phyloP scores from a whole-genome alignment of 2,888 invertebrate species.

The Plebejus anna region DNA sequence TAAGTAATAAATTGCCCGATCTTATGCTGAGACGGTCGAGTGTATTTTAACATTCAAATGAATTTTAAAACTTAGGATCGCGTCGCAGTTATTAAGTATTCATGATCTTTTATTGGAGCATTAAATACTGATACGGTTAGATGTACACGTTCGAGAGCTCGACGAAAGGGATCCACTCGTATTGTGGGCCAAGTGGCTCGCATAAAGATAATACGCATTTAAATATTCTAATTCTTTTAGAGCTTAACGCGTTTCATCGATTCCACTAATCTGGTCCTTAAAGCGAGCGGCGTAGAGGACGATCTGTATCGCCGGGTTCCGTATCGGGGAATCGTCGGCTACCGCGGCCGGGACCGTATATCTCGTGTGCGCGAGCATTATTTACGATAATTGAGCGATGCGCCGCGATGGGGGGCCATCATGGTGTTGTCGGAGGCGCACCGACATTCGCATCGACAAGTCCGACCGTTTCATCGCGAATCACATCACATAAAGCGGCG shows the following conservation, averaged over 20 bases:
- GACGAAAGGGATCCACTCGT: conserved; percentile 68
- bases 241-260: conserved; percentile 52
- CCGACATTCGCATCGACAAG: conserved; percentile 78
- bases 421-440: conserved; percentile 75
- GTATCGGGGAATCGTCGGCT: conserved; percentile 66
- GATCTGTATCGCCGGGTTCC: conserved; percentile 46
- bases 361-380: conserved; percentile 79
- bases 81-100: conserved; percentile 8
- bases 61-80: conserved; percentile 21
- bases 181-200: conserved; percentile 77
- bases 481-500: conserved; percentile 78
- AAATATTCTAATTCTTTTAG: conserved; percentile 56
- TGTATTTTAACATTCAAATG: background rate
- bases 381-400: conserved; percentile 81
- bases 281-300: conserved; percentile 46
- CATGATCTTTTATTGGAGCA: conserved; percentile 41
- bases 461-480: conserved; percentile 77
- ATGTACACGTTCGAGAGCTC: conserved; percentile 68
- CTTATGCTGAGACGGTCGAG: background rate
- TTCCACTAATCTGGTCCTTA: conserved; percentile 50
- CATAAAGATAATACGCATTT: conserved; percentile 79
- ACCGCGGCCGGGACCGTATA: conserved; percentile 72
- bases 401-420: conserved; percentile 79
- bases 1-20: conserved; percentile 1
- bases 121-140: conserved; percentile 68